Conservation (phyloP, 2,113 vertebrate genomes). For the human (Homo sapiens) region GRCh38 chr3:109901501-109902000, state of each 20-base stretch:
- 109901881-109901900: not conserved
- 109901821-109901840: not conserved
- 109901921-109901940: not conserved
- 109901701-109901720: not conserved
- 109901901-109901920: not conserved
- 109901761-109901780: too few relatives aligned
- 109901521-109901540: not conserved
- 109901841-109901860: not conserved
- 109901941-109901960: not conserved
- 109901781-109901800: not conserved
- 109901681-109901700: not conserved
- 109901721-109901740: not conserved
- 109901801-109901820: not conserved
- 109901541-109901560: not conserved
- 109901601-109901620: not conserved
- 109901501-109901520: not conserved
- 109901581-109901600: not conserved
- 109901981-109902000: not conserved
- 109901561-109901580: not conserved
- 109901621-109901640: not conserved
- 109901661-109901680: not conserved
- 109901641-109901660: not conserved
- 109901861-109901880: not conserved
- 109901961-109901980: not conserved
- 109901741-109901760: not conserved